Conservation (phyloP, 2,797 vertebrate genomes). For the Acanthurus tractus region DNA sequence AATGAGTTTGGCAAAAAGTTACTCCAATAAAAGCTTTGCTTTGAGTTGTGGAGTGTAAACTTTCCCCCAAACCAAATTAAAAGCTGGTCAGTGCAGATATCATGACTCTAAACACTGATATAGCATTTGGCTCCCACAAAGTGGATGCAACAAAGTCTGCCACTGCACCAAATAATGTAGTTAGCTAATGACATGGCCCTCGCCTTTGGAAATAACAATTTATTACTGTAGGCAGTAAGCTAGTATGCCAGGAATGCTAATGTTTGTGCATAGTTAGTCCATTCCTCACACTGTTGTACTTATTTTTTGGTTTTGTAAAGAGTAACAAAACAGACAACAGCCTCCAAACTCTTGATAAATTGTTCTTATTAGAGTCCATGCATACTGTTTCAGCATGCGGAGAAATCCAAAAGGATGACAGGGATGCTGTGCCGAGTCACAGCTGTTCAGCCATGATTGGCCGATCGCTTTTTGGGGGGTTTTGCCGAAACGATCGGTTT, state of each 20-base stretch:
- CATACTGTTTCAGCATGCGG: not conserved
- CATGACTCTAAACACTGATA: too few relatives aligned
- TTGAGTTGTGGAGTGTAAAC: too few relatives aligned
- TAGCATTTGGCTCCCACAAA: not conserved
- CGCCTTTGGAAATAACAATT: not conserved
- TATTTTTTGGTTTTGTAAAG: constrained; percentile 3
- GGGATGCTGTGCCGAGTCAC: not conserved
- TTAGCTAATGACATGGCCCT: not conserved
- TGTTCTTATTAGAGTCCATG: not conserved
- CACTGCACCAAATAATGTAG: not conserved
- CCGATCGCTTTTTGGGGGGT: not conserved
- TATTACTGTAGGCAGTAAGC: too few relatives aligned
- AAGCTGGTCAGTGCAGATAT: too few relatives aligned
- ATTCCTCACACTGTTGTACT: not conserved
- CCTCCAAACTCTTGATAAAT: not conserved
- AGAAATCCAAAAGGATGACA: not conserved
- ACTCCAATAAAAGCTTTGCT: not conserved
- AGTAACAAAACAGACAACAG: not conserved
- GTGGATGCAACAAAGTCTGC: not conserved
- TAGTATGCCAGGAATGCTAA: not conserved
- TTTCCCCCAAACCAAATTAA: too few relatives aligned
- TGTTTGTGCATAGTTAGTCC: not conserved
- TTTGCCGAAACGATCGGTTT: not conserved
- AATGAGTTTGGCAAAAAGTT: not conserved
- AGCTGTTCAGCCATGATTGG: not conserved